phyloP scores from a whole-genome alignment of 2,888 invertebrate genomes.

The Parochlus steinenii region DNA sequence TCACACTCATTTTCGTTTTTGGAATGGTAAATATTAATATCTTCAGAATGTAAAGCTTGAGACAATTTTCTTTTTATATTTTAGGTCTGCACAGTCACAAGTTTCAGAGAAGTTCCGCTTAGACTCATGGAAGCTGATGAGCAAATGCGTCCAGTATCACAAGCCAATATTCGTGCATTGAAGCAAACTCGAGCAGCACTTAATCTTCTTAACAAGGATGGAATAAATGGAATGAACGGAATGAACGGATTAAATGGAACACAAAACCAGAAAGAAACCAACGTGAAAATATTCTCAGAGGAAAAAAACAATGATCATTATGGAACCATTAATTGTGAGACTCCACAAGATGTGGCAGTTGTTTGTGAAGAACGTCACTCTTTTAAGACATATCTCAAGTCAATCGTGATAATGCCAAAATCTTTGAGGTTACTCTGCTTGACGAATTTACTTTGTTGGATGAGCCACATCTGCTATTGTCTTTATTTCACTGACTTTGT shows the following conservation, averaged over 20 bases:
- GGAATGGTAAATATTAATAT: background rate
- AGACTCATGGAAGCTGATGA: conserved; percentile 26
- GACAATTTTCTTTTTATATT: conserved; percentile 36
- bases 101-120: conserved; percentile 40
- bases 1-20: too few species aligned
- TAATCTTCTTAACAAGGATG: conserved; percentile 24
- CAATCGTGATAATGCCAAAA: conserved; percentile 41
- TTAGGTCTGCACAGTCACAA: conserved; percentile 38
- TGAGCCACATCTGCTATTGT: conserved; percentile 48
- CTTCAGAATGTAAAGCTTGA: conserved; percentile 32
- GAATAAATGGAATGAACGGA: too few species aligned
- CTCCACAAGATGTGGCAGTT: background rate
- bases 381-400: conserved; percentile 31
- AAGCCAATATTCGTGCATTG: conserved; percentile 24
- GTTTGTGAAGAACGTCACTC: background rate
- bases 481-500: conserved; percentile 51
- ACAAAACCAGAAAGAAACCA: background rate
- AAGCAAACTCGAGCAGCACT: conserved; percentile 22
- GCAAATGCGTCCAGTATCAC: conserved; percentile 24
- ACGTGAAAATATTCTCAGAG: too few species aligned
- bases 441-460: conserved; percentile 48
- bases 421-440: conserved; percentile 39
- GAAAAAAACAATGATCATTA: conserved; percentile 16
- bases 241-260: background rate
- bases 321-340: conserved; percentile 19